These are phyloP conservation scores for Ciconia boyciana DNA, from an alignment of 2,113 vertebrate species.

Conservation along the genomic window DNA sequence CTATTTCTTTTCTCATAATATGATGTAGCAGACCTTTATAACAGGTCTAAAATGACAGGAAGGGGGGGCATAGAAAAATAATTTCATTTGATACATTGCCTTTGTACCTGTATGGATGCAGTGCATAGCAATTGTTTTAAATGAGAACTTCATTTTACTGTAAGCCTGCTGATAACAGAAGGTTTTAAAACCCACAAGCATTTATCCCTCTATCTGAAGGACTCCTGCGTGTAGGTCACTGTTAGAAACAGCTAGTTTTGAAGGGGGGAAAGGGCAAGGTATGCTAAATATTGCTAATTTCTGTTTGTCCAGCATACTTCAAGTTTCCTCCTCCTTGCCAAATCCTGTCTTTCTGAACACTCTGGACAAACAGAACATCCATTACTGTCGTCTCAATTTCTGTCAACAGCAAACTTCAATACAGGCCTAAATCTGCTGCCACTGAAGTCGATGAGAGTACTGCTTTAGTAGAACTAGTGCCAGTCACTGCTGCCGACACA, in stretches of 20 bases:
- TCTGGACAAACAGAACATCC: neutral
- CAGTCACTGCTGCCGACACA: fast-evolving
- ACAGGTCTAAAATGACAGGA: neutral
- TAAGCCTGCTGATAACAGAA: neutral
- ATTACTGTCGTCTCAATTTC: neutral
- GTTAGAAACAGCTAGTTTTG: neutral
- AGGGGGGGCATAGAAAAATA: neutral
- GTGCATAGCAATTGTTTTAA: neutral
- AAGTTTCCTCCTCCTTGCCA: neutral
- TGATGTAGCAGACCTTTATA: neutral
- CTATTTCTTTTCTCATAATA: neutral
- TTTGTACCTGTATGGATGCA: neutral
- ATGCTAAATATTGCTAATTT: neutral
- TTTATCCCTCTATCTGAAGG: neutral
- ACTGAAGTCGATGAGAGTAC: neutral
- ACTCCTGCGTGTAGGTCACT: neutral
- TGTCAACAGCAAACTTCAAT: neutral
- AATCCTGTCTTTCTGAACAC: neutral
- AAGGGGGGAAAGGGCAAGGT: neutral
- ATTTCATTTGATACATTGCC: neutral
- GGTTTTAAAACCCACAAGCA: neutral
- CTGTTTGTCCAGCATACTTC: neutral
- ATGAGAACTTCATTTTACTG: neutral
- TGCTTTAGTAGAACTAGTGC: fast-evolving
- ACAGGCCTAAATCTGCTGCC: neutral